Evolutionary conservation across 2,888 invertebrate genomes (phyloP).

Genomic region (Lacanobia oleracea): DNA sequence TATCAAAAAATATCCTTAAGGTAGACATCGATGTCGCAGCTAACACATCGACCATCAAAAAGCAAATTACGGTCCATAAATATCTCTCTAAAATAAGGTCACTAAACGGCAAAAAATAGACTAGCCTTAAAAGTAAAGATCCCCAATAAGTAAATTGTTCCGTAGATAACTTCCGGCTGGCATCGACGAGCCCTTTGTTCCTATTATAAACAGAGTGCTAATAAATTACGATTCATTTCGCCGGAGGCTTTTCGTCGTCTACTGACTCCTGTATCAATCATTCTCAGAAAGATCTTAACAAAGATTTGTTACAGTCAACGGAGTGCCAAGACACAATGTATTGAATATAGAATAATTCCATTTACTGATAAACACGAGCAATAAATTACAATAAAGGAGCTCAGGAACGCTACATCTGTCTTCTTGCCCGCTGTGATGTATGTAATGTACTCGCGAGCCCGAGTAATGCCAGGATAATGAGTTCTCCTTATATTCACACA

Average conservation of each 20-base stretch:
- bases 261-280: conserved; percentile 81
- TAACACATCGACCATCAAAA: conserved; percentile 26
- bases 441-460: conserved; percentile 41
- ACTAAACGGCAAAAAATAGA: conserved; percentile 56
- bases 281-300: conserved; percentile 77
- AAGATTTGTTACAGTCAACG: conserved; percentile 83
- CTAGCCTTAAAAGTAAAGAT: conserved; percentile 59
- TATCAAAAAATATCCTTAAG: too few relatives aligned
- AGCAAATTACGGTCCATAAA: conserved; percentile 45
- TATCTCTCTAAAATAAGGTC: conserved; percentile 45
- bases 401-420: conserved; percentile 62
- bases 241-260: conserved; percentile 77
- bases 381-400: conserved; percentile 69
- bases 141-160: conserved; percentile 80
- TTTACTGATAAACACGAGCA: conserved; percentile 70
- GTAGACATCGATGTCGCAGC: background rate
- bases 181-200: conserved; percentile 77
- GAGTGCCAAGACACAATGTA: conserved; percentile 71
- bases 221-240: conserved; percentile 82
- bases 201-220: conserved; percentile 80
- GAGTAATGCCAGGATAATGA: conserved; percentile 62
- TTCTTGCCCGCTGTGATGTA: conserved; percentile 54
- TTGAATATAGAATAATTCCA: conserved; percentile 73
- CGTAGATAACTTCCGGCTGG: conserved; percentile 74
- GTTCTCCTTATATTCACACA: conserved; percentile 48